A percentile compares a stretch with the other conserved stretches of the same genome.
Evolutionary conservation across 2,113 vertebrate genomes (phyloP).

Genomic region (Smithornis capensis): DNA sequence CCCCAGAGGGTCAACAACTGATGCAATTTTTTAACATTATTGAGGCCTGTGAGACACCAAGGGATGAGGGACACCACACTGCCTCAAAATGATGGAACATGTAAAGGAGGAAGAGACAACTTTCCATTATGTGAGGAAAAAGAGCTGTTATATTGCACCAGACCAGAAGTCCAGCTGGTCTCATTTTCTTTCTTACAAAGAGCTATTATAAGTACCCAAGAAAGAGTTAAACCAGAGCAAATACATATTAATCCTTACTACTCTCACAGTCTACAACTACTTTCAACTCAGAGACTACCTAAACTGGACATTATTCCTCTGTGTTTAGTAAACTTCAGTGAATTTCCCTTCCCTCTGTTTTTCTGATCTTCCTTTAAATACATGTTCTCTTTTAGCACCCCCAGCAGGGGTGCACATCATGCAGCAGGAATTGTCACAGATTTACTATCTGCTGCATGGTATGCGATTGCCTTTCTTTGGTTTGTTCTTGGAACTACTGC

Average conservation of each 20-base stretch:
- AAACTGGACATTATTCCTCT: not conserved
- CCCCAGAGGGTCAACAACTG: not conserved
- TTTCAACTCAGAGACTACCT: not conserved
- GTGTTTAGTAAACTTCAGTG: not conserved
- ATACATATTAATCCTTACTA: not conserved
- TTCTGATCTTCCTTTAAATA: not conserved
- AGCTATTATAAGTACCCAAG: not conserved
- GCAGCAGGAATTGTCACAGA: not conserved
- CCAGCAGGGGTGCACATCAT: not conserved
- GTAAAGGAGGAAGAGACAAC: not conserved
- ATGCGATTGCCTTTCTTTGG: not conserved
- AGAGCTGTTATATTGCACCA: not conserved
- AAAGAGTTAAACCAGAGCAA: not conserved
- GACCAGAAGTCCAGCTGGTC: not conserved
- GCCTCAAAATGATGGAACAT: rapidly evolving
- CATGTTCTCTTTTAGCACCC: not conserved
- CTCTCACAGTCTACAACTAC: not conserved
- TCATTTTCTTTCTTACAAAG: not conserved
- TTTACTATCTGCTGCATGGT: not conserved
- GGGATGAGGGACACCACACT: not conserved
- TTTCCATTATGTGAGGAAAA: not conserved
- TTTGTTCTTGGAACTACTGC: not conserved
- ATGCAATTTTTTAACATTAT: not conserved
- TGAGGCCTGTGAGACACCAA: not conserved
- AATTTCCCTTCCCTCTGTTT: not conserved